Evolutionary conservation across 1,140 invertebrate genomes (phyloP), one percentile per base, ranked within the genome.

Genomic region (Potamilus streckersoni): DNA sequence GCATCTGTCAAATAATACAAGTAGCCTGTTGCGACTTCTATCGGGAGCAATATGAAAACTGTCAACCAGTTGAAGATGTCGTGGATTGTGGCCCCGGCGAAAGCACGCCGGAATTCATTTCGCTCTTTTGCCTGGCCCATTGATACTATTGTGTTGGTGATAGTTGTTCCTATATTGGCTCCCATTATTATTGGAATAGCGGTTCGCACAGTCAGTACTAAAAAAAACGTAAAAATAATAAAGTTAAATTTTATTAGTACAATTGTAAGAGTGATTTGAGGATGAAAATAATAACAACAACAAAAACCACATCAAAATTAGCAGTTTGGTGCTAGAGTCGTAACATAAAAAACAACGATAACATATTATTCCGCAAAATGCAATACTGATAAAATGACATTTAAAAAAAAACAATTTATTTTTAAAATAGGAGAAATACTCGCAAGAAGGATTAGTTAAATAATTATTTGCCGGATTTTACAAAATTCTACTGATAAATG

Each of bases 131-230:
- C 78, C 71, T 89, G 86, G 31, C 82, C 85, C 49, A 93, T 84
- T 0, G 92, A 92, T 12, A 93, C 92, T n/a, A 93, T 87, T 0
- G 92, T 93, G 82, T 93, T 93, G 64, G 93, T 93, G 2, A 93
- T 90, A 2, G 91, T 92, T 6, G 93, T 93, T 20, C 92, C 92
- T 76, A 93, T 92, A 82, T 93, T 93, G 61, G 92, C 91, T 0
- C 92, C 92, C 92, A 93, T 92, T 56, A 93, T 89, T 74, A 93
- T 92, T 17, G 93, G 93, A 49, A 93, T 92, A 6, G 92, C 92
- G 15, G 79, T 79, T 57, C 64, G 62, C 1, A 86, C 80, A 13
- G 79, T 80, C 56, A 86, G 61, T 20, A 85, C 84, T 85, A 80
- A 14, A 74, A 74, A 62, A 61, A 71, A 27, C 31, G 14, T 59